These are phyloP conservation scores for Rhabdornis inornatus DNA, from an alignment of 2,113 vertebrate genomes.

Conservation along the genomic window DNA sequence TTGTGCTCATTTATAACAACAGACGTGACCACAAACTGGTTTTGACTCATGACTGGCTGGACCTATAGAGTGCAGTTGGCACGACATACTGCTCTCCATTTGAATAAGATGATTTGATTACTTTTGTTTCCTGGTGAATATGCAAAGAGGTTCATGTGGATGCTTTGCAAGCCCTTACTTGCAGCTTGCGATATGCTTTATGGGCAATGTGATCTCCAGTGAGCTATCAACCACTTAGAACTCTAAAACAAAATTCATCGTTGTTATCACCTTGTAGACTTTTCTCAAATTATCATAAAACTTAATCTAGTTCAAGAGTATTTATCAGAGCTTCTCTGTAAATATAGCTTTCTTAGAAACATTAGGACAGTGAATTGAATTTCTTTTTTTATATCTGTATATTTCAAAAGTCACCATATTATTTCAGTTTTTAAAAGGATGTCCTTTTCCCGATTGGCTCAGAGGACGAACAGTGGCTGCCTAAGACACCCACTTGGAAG, in stretches of 20 bases:
- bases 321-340: not conserved
- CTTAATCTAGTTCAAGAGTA: not conserved
- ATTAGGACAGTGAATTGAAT: not conserved
- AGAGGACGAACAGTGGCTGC: not conserved
- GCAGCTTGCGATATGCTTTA: not conserved
- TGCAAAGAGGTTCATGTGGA: not conserved
- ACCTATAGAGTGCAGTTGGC: not conserved
- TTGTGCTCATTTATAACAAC: too few relatives aligned
- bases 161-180: not conserved
- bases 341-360: not conserved
- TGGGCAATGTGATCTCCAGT: not conserved
- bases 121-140: not conserved
- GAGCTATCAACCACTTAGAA: not conserved
- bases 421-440: not conserved
- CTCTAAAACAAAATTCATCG: not conserved
- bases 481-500: not conserved
- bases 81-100: not conserved
- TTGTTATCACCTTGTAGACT: not conserved
- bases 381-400: fast-evolving
- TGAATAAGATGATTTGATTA: not conserved
- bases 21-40: not conserved
- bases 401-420: not conserved
- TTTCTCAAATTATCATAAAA: not conserved
- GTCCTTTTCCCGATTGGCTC: not conserved
- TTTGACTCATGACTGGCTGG: not conserved